phyloP scores from a whole-genome alignment of 2,113 vertebrate species.

The Anser brachyrhynchus region DNA sequence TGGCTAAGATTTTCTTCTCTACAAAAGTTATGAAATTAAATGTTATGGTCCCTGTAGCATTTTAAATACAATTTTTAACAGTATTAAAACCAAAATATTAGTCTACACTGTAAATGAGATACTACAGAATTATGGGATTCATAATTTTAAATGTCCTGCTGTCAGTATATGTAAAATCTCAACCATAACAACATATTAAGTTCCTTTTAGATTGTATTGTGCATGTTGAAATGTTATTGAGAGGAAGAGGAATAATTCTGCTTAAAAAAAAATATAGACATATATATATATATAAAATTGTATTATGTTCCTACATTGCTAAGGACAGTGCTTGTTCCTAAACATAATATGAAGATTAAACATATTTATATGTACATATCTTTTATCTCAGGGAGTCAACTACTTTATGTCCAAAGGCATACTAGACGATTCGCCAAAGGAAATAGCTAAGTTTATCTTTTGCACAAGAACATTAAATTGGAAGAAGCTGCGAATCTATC shows the following conservation, averaged over 20 bases:
- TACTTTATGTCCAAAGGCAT: slow-evolving; percentile 98
- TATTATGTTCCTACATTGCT: slow-evolving; percentile 20
- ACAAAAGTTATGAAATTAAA: slow-evolving; percentile 66
- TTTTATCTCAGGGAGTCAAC: slow-evolving; percentile 87
- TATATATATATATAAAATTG: not conserved
- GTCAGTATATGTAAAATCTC: slow-evolving; percentile 67
- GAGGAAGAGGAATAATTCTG: slow-evolving; percentile 35
- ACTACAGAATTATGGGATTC: not conserved
- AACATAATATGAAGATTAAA: slow-evolving; percentile 4
- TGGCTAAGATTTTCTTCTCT: slow-evolving; percentile 66
- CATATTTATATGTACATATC: slow-evolving; percentile 54
- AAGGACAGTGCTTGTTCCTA: slow-evolving; percentile 25
- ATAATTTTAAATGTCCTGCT: slow-evolving; percentile 72
- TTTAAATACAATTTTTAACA: not conserved
- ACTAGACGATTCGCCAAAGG: slow-evolving; percentile 90
- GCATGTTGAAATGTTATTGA: slow-evolving; percentile 71
- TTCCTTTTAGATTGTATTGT: slow-evolving; percentile 63
- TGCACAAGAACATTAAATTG: slow-evolving; percentile 97
- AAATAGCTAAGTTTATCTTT: slow-evolving; percentile 98
- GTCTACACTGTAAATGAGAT: not conserved
- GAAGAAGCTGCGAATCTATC: slow-evolving; percentile 98
- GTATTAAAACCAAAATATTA: not conserved
- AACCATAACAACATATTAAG: slow-evolving; percentile 38
- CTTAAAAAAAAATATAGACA: not conserved
- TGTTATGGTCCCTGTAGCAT: not conserved